These are phyloP conservation scores for Ophion slaviceki DNA, from an alignment of 2,888 invertebrate genomes.

Conservation along the genomic window DNA sequence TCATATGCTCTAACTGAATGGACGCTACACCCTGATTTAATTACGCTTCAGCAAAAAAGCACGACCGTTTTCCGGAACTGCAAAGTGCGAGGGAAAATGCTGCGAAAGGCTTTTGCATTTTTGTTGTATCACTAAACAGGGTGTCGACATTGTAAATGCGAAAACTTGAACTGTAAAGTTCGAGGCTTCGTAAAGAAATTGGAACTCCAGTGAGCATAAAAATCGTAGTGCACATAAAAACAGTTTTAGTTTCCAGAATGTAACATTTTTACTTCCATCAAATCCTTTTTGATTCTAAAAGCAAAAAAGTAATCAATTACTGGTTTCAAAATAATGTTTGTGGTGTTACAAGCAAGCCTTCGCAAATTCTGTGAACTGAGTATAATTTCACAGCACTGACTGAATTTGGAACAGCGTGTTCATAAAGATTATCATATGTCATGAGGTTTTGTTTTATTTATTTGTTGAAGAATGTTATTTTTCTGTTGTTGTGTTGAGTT, in stretches of 20 bases:
- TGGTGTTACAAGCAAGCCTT: too few species aligned
- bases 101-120: slow-evolving; percentile 28
- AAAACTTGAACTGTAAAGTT: not conserved
- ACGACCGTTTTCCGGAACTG: slow-evolving; percentile 28
- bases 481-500: too few species aligned
- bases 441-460: too few species aligned
- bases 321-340: too few species aligned
- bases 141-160: not conserved
- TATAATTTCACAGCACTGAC: too few species aligned
- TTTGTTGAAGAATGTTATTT: too few species aligned
- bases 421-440: too few species aligned
- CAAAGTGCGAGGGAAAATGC: slow-evolving; percentile 32
- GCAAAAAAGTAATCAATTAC: not conserved
- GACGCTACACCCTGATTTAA: slow-evolving; percentile 55
- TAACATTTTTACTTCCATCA: not conserved
- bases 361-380: too few species aligned
- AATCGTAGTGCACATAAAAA: too few species aligned
- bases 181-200: not conserved
- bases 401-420: too few species aligned
- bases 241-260: not conserved
- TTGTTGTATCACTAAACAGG: not conserved
- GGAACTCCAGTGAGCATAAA: not conserved
- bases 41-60: slow-evolving; percentile 42
- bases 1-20: slow-evolving; percentile 48
- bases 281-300: not conserved